Conservation (phyloP, 2,888 invertebrate species). For the Polydrusus pterygomalis region DNA sequence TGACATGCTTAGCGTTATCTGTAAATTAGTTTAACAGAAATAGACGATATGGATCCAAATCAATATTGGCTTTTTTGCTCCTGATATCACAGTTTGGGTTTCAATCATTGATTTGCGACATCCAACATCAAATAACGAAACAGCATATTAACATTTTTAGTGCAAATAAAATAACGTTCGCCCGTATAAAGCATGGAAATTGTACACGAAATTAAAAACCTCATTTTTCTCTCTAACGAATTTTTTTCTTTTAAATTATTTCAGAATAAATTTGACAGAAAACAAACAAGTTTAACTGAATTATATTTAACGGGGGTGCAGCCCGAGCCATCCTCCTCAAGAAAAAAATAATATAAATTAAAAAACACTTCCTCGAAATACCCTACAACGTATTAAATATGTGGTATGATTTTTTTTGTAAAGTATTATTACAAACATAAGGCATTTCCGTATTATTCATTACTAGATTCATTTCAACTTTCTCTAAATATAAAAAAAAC, state of each 20-base stretch:
- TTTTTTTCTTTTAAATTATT: neutral
- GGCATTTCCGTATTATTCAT: too few species aligned
- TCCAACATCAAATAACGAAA: neutral
- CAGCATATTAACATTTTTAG: neutral
- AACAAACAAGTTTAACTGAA: too few species aligned
- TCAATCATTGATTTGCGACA: constrained; percentile 3
- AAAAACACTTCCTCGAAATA: too few species aligned
- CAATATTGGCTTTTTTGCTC: neutral
- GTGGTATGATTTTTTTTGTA: too few species aligned
- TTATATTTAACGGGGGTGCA: too few species aligned
- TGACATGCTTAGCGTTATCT: neutral
- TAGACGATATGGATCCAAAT: neutral
- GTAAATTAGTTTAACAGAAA: neutral
- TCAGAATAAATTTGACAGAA: neutral
- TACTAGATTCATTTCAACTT: too few species aligned
- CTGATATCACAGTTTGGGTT: neutral
- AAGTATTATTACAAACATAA: too few species aligned
- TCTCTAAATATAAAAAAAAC: too few species aligned
- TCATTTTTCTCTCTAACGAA: neutral
- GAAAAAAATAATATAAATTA: too few species aligned
- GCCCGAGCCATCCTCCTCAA: too few species aligned
- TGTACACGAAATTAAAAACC: neutral
- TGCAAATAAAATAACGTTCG: neutral
- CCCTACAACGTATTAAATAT: too few species aligned
- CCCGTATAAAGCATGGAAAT: neutral